Base-by-base conservation (phyloP, 2,113 vertebrate genomes). In the Prunella fulvescens region DNA sequence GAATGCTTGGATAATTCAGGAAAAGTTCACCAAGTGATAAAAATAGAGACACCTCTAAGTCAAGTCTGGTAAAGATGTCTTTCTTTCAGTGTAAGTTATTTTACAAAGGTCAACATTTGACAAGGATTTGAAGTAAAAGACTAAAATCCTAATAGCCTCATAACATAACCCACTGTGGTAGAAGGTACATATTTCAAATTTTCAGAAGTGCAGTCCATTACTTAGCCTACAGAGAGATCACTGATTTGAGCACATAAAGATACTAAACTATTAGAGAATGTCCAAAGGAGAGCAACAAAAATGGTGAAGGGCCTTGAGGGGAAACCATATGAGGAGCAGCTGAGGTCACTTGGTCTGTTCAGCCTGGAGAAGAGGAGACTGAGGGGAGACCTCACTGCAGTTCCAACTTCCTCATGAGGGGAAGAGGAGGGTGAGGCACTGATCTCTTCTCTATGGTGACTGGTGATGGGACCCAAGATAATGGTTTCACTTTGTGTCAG, bases 401-500 rank as follows among this genome's bases (percentile, higher is more conserved):
- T 33, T 37, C 4, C 14, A 86, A 0, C 14, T 45, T 33, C 28
- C 26, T 39, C 2, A 0, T 9, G 47, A 67, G 8, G 15, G 15
- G 14, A 19, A 51, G 11, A 3, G 4, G 6, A 60, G 19, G 33
- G 9, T 10, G 18, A 69, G 45, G 2, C 39, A 33, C 54, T 39
- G 18, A 23, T 45, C 14, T 64, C 48, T 45, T 5, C 12, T 60
- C 33, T 19, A 6, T 19, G 22, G 20, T 19, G 54, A 33, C 10
- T 3, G 4, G 18, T 33, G 2, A 33, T 22, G 37, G 33, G 14
- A 44, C 10, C 12, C 0, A 0, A 60, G 23, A 19, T 8, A 69
- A 60, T 16, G 39, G 54, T 8, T 7, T 51, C 11, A 44, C 3
- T n/a, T 40, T 26, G 4, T 37, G 44, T 37, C 44, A 58, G 45